Evolutionary conservation across 2,113 vertebrate species (phyloP), one percentile per base, ranked within the genome.

Genomic region (Gasterosteus aculeatus): DNA sequence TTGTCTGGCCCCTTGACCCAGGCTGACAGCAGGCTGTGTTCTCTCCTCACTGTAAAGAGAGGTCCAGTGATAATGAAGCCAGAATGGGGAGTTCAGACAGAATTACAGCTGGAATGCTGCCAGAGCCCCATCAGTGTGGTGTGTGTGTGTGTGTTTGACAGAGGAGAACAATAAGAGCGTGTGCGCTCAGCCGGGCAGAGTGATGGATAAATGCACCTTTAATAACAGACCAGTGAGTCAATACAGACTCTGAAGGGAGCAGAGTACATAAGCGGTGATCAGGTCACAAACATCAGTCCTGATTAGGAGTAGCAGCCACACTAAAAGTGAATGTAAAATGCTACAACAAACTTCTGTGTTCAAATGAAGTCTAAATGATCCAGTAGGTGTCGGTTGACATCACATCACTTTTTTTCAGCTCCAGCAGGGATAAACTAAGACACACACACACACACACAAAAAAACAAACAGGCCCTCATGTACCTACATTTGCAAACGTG

Each of bases 351-450:
- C 4, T 3, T 10, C 11, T 26, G 18, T 44, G 5, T 9, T 22
- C 33, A 33, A 26, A 33, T 33, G 33, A 33, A 33, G 33, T 33
- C 33, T 35, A 38, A 38, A 46, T 60, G 19, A 61, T 47, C 31
- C 51, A 33, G 33, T 38, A 15, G 10, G 22, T 15, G 29, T 10
- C 15, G 26, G 41, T 22, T 62, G 19, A 16, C 62, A 59, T 15
- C 15, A 95, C 96, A 97, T 97, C 87, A 96, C 95, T 95, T 58
- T 90, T 95, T 88, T 96, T 94, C 74, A 97, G 91, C 72, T 97
- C 94, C 65, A 87, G 72, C 77, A 62, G n/a, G 61, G 64, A 53
- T 2, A 3, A 62, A 70, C 49, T 3, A 14, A 69, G 7, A 72
- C 59, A 44, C 5, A 77, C 5, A 77, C 12, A 85, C 64, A 69